Conservation (phyloP, 2,888 invertebrate species). For the Stenolophus ochropezus region DNA sequence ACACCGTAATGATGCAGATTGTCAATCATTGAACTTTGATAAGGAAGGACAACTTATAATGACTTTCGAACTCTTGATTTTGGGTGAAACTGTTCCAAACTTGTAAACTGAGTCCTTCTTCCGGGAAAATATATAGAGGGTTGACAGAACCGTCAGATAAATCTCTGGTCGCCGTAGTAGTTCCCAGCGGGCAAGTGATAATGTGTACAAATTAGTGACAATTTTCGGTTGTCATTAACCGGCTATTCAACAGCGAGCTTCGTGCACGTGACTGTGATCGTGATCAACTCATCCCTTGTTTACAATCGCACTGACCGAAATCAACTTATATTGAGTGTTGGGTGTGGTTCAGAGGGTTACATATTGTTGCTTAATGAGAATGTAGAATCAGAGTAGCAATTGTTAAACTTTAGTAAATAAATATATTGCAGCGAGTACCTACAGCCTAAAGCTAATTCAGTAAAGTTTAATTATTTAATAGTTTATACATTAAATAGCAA, state of each 20-base stretch:
- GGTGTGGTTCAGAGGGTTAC: neutral
- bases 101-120: neutral
- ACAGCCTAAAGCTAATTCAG: too few species aligned
- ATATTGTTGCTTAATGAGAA: too few species aligned
- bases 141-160: neutral
- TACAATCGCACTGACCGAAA: neutral
- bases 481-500: too few species aligned
- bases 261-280: neutral
- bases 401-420: too few species aligned
- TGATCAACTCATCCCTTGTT: neutral
- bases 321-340: neutral
- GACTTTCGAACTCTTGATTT: too few species aligned
- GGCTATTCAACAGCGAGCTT: neutral
- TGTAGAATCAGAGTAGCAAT: too few species aligned
- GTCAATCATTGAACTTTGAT: too few species aligned
- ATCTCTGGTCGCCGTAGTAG: neutral
- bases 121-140: neutral
- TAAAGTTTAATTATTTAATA: too few species aligned
- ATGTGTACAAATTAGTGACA: constrained; percentile 16
- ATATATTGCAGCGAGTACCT: too few species aligned
- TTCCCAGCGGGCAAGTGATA: neutral
- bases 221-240: constrained; percentile 9
- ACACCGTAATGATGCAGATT: too few species aligned
- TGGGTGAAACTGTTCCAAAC: too few species aligned
- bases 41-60: too few species aligned